phyloP scores from a whole-genome alignment of 2,888 invertebrate species.

The Rutpela maculata region DNA sequence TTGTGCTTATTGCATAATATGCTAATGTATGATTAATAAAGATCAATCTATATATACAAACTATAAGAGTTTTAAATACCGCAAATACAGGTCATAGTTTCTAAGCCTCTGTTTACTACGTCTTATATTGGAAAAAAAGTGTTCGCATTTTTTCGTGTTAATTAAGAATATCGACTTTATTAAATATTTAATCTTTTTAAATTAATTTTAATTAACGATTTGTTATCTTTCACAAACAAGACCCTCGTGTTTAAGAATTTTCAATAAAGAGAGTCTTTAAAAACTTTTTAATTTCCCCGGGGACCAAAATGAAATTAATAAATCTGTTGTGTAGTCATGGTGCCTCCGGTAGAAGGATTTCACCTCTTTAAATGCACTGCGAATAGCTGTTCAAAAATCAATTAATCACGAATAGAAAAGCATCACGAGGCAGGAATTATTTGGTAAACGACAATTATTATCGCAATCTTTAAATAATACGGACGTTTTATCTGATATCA shows the following conservation, averaged over 20 bases:
- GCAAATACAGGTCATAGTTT: no score
- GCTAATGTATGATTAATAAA: no score
- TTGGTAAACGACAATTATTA: background rate
- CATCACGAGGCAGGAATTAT: background rate
- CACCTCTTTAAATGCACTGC: background rate
- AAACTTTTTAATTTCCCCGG: conserved; percentile 22
- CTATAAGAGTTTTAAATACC: no score
- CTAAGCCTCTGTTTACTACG: no score
- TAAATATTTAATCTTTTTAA: background rate
- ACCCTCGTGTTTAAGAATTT: background rate
- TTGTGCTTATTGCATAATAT: no score
- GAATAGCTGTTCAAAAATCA: conserved; percentile 2
- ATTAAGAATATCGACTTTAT: background rate
- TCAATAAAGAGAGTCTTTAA: background rate
- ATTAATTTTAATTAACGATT: background rate
- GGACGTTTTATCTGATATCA: no score
- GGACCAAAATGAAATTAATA: conserved; percentile 9
- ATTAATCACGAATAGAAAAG: background rate
- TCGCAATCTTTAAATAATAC: background rate
- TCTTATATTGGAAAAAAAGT: background rate
- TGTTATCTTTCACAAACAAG: background rate
- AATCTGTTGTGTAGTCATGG: background rate
- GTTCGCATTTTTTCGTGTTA: background rate
- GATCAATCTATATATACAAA: no score
- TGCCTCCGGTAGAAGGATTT: background rate